Evolutionary conservation across 2,888 invertebrate genomes (phyloP).

Genomic region (Panopea generosa): DNA sequence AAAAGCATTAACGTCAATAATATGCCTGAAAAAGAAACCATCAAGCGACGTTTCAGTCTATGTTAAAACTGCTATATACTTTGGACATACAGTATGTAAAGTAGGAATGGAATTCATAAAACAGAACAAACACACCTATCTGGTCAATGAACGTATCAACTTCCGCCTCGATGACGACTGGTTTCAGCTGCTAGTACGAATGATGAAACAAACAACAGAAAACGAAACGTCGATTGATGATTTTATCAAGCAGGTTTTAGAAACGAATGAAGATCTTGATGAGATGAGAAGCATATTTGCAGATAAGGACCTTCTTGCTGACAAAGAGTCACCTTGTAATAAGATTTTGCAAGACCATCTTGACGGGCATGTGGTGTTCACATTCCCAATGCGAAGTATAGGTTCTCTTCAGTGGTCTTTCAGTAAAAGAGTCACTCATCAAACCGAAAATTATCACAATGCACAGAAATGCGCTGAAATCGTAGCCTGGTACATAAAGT

Average conservation of each 20-base stretch:
- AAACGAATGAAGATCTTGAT: not conserved
- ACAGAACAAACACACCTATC: no score
- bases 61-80: no score
- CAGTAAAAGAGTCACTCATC: not conserved
- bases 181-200: not conserved
- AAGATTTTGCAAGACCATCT: not conserved
- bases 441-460: conserved; percentile 1
- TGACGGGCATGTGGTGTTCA: conserved; percentile 15
- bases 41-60: no score
- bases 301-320: not conserved
- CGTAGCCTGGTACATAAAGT: conserved; percentile 15
- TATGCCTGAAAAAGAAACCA: no score
- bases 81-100: no score
- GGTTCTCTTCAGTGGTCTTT: conserved; percentile 47
- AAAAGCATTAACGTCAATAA: no score
- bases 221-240: not conserved
- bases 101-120: no score
- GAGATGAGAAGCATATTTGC: not conserved
- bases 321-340: conserved; percentile 7
- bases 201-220: not conserved
- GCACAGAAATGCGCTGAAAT: conserved; percentile 39
- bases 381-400: conserved; percentile 41
- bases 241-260: not conserved
- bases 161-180: no score
- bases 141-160: no score